Evolutionary conservation across 2,888 invertebrate genomes (phyloP).

Genomic region (Chrysolina oricalcia): DNA sequence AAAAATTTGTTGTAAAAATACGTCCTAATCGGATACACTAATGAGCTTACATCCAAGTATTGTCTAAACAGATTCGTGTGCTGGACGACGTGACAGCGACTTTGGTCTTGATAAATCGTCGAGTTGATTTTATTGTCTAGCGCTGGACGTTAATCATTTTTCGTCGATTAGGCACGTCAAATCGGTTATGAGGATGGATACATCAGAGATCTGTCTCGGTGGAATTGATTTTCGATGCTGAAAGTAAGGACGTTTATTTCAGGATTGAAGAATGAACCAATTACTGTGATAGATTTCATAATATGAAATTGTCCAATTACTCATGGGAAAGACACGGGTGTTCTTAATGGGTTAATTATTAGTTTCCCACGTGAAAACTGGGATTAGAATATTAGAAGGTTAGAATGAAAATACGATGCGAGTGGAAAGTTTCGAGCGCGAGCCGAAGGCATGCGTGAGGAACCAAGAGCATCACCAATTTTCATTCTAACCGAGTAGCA

Average conservation of each 20-base stretch:
- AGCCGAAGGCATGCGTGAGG: too few species aligned
- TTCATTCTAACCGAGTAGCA: too few species aligned
- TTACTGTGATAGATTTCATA: background rate
- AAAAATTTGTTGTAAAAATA: constrained; percentile 32
- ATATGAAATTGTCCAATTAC: too few species aligned
- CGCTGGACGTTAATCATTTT: constrained; percentile 32
- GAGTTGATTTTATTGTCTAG: constrained; percentile 33
- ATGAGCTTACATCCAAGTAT: constrained; percentile 66
- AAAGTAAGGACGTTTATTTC: background rate
- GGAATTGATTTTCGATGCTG: background rate
- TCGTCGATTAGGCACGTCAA: constrained; percentile 28
- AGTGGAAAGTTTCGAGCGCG: too few species aligned
- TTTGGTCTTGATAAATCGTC: constrained; percentile 29
- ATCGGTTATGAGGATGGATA: constrained; percentile 9
- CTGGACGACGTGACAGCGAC: constrained; percentile 44
- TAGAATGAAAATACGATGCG: too few species aligned
- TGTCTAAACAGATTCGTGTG: constrained; percentile 64
- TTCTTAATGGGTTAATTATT: too few species aligned
- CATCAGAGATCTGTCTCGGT: constrained; percentile 6
- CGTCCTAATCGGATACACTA: constrained; percentile 65
- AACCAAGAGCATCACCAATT: too few species aligned
- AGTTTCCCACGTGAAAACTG: too few species aligned
- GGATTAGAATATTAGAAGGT: too few species aligned
- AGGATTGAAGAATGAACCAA: background rate
- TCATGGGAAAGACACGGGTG: too few species aligned